These are phyloP conservation scores for Agrotis ipsilon DNA, from an alignment of 2,888 invertebrate species.

Conservation along the genomic window DNA sequence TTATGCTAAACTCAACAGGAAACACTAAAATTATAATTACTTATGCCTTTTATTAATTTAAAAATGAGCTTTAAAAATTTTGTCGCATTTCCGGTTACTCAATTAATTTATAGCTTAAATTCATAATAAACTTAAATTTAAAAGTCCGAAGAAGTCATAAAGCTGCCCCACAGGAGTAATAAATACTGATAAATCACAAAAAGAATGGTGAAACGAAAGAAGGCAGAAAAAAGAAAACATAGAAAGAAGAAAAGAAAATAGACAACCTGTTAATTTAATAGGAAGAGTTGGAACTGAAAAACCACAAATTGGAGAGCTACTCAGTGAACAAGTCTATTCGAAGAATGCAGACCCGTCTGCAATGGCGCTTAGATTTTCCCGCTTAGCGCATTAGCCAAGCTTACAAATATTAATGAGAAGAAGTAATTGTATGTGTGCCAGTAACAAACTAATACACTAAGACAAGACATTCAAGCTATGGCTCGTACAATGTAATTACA, in stretches of 20 bases:
- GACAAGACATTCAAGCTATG: not conserved
- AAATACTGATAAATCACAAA: not conserved
- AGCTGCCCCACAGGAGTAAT: not conserved
- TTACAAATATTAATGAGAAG: not conserved
- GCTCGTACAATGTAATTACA: not conserved
- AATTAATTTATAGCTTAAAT: not conserved
- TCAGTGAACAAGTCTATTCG: slow-evolving; percentile 2
- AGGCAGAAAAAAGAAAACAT: not conserved
- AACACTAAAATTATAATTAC: slow-evolving; percentile 45
- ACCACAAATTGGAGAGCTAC: slow-evolving; percentile 8
- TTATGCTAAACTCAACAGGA: slow-evolving; percentile 64
- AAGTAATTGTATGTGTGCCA: not conserved
- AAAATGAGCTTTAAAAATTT: slow-evolving; percentile 44
- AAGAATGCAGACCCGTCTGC: slow-evolving; percentile 1
- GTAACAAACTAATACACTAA: not conserved
- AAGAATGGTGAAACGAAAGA: not conserved
- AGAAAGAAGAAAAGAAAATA: not conserved
- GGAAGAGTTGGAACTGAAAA: slow-evolving; percentile 18
- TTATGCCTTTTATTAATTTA: slow-evolving; percentile 54
- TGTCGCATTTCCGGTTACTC: slow-evolving; percentile 36
- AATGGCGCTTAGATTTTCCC: slow-evolving; percentile 9
- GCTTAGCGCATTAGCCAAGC: not conserved
- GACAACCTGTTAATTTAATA: slow-evolving; percentile 8
- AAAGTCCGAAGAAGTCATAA: not conserved
- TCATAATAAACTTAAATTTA: not conserved